Evolutionary conservation across 1,140 invertebrate species (phyloP), one percentile per base, ranked within the genome.

Genomic region (Macrotrachela quadricornifera): DNA sequence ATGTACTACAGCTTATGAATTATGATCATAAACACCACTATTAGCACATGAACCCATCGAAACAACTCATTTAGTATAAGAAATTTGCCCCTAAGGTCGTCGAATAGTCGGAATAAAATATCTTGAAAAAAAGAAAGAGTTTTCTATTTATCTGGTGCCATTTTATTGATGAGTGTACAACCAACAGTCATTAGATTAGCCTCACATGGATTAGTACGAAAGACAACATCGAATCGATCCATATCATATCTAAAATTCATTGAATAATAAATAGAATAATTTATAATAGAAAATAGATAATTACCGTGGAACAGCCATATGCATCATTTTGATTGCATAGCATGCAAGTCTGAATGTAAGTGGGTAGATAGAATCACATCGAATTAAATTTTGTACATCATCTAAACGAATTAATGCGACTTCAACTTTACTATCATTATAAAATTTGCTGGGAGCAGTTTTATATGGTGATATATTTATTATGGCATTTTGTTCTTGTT

Each of bases 261-360:
- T 30, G 8, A 8, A 30, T 30, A n/a, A n/a, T 30, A 30, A 30
- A 30, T 4, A 30, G 21, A 30, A 4, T 30, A 8, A 30, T 2
- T 4, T 30, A 30, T 30, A 30, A 8, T 30, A 4, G 21, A 30
- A 2, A 30, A 30, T 4, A 30, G 8, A 30, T 4, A 30, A 2
- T 30, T 30, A 30, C 21, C 21, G 21, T 9, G 91, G 87, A 41
- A 88, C 90, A 57, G 91, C 92, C 55, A 95, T 88, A 71, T 97
- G 92, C 92, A 97, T 99, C 92, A 97, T 97, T 73, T 97, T 90
- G 0, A 95, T 87, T 57, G 90, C 90, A 75, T 90, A 96, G 61
- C 90, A 96, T 0, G 90, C 90, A 58, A 95, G 69, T 57, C 90
- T 90, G 73, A 95, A 96, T 36, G 86, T 95, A 70, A 92, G 73